Conservation (phyloP, 2,113 vertebrate genomes). For the Monarcha castaneiventris region DNA sequence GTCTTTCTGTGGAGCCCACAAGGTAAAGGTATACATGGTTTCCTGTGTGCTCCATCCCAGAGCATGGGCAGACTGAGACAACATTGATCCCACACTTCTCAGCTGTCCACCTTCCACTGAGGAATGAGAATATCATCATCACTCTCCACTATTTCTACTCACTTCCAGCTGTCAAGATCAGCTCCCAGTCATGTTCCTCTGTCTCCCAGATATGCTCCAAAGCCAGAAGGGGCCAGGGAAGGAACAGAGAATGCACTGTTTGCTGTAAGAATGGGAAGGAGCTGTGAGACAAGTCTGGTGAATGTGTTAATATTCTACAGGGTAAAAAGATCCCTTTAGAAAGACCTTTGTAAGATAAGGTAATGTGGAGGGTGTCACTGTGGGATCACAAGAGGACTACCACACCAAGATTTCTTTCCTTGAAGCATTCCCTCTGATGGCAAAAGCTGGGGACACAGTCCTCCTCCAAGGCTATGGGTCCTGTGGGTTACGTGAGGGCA, state of each 20-base stretch:
- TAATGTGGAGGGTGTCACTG: not conserved
- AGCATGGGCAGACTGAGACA: not conserved
- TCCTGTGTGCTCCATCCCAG: not conserved
- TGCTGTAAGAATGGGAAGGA: not conserved
- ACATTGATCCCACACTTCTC: not conserved
- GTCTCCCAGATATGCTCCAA: not conserved
- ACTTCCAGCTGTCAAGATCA: not conserved
- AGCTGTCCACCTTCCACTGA: not conserved
- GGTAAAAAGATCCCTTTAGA: not conserved
- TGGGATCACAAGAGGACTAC: not conserved
- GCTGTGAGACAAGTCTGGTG: not conserved
- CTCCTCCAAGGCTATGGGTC: not conserved
- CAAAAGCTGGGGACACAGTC: not conserved
- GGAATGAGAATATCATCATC: not conserved
- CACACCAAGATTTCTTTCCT: not conserved
- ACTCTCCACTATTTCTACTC: not conserved
- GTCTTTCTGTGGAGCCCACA: not conserved
- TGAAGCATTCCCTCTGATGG: not conserved
- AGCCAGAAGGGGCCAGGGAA: not conserved
- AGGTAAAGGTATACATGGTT: not conserved
- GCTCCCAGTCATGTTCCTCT: not conserved
- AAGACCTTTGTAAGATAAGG: not conserved
- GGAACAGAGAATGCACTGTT: not conserved
- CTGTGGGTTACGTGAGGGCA: not conserved
- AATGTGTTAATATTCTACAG: not conserved